Evolutionary conservation across 1,140 invertebrate genomes (phyloP).

Genomic region (Dreissena polymorpha): DNA sequence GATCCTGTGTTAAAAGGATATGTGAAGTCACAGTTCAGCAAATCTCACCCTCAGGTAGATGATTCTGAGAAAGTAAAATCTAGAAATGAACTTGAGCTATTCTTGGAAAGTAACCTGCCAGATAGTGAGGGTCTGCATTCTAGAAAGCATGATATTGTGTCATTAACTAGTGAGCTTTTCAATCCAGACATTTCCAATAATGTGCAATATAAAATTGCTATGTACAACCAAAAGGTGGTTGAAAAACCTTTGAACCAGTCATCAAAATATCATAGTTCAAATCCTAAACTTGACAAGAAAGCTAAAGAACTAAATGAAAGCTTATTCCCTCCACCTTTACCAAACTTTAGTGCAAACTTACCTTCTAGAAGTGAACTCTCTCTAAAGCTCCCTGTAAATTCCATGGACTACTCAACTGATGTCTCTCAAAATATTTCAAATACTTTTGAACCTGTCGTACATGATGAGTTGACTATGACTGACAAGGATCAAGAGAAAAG

Average conservation of each 20-base stretch:
- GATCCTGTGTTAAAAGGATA: slow-evolving; percentile 54
- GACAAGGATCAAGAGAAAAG: slow-evolving; percentile 28
- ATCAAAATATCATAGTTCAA: no score
- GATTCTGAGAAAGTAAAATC: neutral
- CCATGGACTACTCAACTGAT: slow-evolving; percentile 50
- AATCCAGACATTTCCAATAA: neutral
- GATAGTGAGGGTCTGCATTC: neutral
- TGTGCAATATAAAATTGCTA: slow-evolving; percentile 45
- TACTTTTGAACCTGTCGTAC: slow-evolving; percentile 23
- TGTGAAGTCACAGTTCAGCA: slow-evolving; percentile 52
- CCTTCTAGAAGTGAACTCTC: slow-evolving; percentile 28
- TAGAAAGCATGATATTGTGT: neutral
- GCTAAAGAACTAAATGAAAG: neutral
- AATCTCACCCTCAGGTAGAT: neutral
- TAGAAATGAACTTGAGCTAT: neutral
- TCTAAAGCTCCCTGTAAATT: slow-evolving; percentile 46
- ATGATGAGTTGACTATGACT: neutral
- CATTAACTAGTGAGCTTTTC: no score
- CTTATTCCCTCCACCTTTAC: slow-evolving; percentile 33
- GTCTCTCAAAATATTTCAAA: slow-evolving; percentile 38
- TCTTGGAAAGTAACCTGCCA: neutral
- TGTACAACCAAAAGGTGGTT: slow-evolving; percentile 26
- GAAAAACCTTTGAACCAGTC: neutral
- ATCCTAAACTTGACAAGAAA: no score
- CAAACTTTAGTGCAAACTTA: slow-evolving; percentile 47